Evolutionary conservation across 2,797 vertebrate species (phyloP).

Genomic region (Falco rusticolus): DNA sequence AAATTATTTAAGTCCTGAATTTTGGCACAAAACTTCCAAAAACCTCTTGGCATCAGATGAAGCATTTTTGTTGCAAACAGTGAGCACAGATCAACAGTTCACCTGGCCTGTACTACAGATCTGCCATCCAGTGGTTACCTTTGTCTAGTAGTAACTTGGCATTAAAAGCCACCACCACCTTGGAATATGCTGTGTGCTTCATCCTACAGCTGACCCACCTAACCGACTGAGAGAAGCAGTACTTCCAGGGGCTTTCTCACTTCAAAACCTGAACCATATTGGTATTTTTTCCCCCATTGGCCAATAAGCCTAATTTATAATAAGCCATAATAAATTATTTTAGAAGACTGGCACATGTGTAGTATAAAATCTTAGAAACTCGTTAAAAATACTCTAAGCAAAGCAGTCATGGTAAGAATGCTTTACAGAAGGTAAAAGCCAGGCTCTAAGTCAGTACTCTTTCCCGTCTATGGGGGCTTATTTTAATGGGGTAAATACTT

Average conservation of each 20-base stretch:
- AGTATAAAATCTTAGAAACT: neutral
- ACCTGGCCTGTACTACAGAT: neutral
- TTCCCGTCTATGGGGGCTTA: neutral
- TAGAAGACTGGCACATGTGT: neutral
- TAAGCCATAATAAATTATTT: neutral
- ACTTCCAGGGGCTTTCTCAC: neutral
- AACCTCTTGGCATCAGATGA: neutral
- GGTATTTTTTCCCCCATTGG: neutral
- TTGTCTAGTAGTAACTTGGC: neutral
- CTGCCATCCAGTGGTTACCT: neutral
- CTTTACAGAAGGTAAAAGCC: neutral
- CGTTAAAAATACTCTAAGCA: neutral
- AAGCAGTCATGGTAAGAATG: neutral
- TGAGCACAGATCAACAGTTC: neutral
- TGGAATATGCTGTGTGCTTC: neutral
- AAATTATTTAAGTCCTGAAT: neutral
- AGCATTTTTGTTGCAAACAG: neutral
- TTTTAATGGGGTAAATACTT: neutral
- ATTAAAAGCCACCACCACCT: neutral
- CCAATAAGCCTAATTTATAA: neutral
- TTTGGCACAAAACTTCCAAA: neutral
- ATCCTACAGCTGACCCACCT: neutral
- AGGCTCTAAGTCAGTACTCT: neutral
- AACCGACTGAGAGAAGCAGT: neutral
- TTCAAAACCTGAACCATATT: neutral